Evolutionary conservation across 2,888 invertebrate genomes (phyloP), one percentile per base, ranked within the genome.

Genomic region (Callinectes sapidus): DNA sequence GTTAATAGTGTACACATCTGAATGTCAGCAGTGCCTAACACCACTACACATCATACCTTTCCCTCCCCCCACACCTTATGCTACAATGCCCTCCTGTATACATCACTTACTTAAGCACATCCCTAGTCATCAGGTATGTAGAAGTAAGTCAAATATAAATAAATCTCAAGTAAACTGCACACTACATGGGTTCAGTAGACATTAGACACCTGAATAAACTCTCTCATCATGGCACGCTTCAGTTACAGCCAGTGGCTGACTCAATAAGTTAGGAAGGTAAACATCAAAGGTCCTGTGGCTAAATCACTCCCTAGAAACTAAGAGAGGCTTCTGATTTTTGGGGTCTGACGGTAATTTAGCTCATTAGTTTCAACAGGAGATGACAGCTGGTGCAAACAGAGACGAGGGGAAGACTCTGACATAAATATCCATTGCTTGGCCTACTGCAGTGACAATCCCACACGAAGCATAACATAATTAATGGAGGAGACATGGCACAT

Each of bases 311-410:
- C 61, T 23, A 23, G 61, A 61, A 61, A 61, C 23, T 61, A 61
- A 23, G 61, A 61, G 61, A 23, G 61, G 23, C 23, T 23, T 61
- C 23, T 0, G 48, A 48, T 61, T 23, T 2, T 61, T 18, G 3
- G 2, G 23, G 61, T 61, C 3, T 10, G 10, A 48, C 23, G 18
- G 23, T 3, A 77, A 28, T 28, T 28, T 77, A 5, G 28, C 8
- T 77, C 71, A 77, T 77, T 77, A 28, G 71, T 77, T n/a, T 77
- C 28, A 77, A 28, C 71, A 77, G 71, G 71, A 77, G 71, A 77
- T 77, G 71, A n/a, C 71, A 77, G 71, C 71, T 77, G 71, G 32
- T 28, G 28, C 71, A 77, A 28, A 77, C 1, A 28, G 71, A 77
- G 28, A 28, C 6, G 71, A 77, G 28, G 28, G 28, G 32, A 77